Evolutionary conservation across 1,140 invertebrate genomes (phyloP), one percentile per base, ranked within the genome.

Genomic region (Panagrolaimus sp.): DNA sequence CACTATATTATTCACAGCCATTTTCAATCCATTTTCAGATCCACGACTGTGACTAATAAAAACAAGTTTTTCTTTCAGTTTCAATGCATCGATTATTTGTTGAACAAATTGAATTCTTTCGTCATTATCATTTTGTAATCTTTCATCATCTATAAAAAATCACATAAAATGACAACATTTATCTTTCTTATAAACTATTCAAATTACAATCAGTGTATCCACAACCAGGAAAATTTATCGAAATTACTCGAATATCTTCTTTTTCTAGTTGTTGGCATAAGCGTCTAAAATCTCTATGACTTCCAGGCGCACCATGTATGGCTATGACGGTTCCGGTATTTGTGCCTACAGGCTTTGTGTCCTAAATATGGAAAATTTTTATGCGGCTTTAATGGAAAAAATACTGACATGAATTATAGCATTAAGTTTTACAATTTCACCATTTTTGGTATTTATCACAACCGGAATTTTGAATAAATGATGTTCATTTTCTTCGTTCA

Each of bases 221-320:
- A 43, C 75, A 65, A n/a, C 77, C 77, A 12, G 77, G 77, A 47
- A 64, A 80, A 73, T 78, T 78, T 26, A 78, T 48, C 12, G 44
- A 76, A 66, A 78, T 78, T 12, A 70, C 48, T 8, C 77, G 76
- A 26, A 78, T 63, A 6, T 65, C 73, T 26, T 63, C n/a, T 28
- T 62, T 68, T 7, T 47, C 55, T n/a, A 78, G 62, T 14, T 52
- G 48, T 38, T 76, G 78, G 9, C 26, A 32, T 17, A 78, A 32
- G 63, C 80, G 80, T 64, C 80, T 78, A 69, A 80, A 78, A 52
- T 78, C 77, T 43, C 78, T 78, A 43, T 80, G 78, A 32, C 75
- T 78, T 17, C 77, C 77, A 4, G 74, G 75, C 7, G 75, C 44
- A 32, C 76, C 76, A 67, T 77, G 76, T 7, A 73, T n/a, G 8